Percentiles rank a stretch among this genome's conserved stretches.
phyloP scores from a whole-genome alignment of 64 coral and sea anemone species.

The Platygyra sinensis region DNA sequence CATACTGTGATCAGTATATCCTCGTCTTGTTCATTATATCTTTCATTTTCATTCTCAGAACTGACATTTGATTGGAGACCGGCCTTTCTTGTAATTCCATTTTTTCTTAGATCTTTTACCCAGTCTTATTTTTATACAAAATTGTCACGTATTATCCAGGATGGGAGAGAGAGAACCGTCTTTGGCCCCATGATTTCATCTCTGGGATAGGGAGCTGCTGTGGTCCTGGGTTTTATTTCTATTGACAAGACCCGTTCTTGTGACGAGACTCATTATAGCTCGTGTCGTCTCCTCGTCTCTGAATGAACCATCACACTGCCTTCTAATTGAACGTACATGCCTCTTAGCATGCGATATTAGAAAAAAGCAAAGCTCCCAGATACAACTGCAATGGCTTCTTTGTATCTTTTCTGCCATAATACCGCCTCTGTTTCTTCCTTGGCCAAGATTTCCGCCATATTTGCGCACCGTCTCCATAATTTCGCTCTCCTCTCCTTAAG shows the following conservation, averaged over 20 bases:
- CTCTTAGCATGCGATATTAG: not conserved
- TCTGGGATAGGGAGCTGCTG: not conserved
- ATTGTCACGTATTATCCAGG: too few relatives aligned
- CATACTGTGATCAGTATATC: too few relatives aligned
- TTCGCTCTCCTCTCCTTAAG: slow-evolving; percentile 64
- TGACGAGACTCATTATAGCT: not conserved
- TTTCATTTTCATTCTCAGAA: too few relatives aligned
- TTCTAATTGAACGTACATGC: not conserved
- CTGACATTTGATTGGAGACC: too few relatives aligned
- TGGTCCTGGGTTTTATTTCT: not conserved
- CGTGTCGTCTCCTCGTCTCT: not conserved
- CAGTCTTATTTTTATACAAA: too few relatives aligned
- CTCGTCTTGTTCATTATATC: too few relatives aligned
- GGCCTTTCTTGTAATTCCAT: too few relatives aligned
- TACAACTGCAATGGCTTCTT: slow-evolving; percentile 58
- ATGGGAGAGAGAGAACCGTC: not conserved
- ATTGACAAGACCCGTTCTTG: not conserved
- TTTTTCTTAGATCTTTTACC: too few relatives aligned
- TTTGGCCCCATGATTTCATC: not conserved
- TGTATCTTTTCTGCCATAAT: slow-evolving; percentile 56
- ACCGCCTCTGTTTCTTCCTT: slow-evolving; percentile 61
- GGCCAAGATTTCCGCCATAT: slow-evolving; percentile 76
- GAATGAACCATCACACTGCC: not conserved
- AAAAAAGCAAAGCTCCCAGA: slow-evolving; percentile 58
- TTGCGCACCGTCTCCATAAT: slow-evolving; percentile 77